These are phyloP conservation scores for Beaufortia kweichowensis DNA, from an alignment of 2,113 vertebrate species.

Conservation along the genomic window DNA sequence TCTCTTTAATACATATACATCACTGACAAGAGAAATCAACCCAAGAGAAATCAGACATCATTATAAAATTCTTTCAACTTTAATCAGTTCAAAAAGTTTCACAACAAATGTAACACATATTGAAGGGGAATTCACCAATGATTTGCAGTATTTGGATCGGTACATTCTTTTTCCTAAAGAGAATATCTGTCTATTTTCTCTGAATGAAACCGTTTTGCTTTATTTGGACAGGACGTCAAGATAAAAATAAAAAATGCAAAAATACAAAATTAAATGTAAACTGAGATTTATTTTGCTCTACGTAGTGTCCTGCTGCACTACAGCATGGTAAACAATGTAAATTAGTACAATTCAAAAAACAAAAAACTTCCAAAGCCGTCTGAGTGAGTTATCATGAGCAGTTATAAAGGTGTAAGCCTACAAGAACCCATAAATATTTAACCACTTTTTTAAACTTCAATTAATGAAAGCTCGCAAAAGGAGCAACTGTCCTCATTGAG, in stretches of 20 bases:
- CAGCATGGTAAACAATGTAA: slow-evolving; percentile 98
- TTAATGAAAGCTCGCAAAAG: slow-evolving; percentile 98
- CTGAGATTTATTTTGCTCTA: slow-evolving; percentile 95
- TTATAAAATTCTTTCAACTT: slow-evolving; percentile 79
- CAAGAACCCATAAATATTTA: slow-evolving; percentile 99
- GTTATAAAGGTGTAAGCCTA: slow-evolving; percentile 98
- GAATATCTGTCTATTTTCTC: slow-evolving; percentile 64
- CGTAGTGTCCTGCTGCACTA: slow-evolving; percentile 98
- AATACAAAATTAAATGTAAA: slow-evolving; percentile 94
- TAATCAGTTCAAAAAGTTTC: slow-evolving; percentile 81
- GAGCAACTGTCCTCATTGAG: slow-evolving; percentile 99
- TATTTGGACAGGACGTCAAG: slow-evolving; percentile 68
- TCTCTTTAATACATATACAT: no score
- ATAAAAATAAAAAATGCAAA: slow-evolving; percentile 69
- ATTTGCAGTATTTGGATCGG: slow-evolving; percentile 69
- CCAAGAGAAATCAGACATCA: slow-evolving; percentile 43
- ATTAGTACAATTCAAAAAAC: slow-evolving; percentile 89
- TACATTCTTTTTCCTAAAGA: slow-evolving; percentile 73
- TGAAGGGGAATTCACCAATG: slow-evolving; percentile 68
- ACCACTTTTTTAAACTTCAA: slow-evolving; percentile 88
- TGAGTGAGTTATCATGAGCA: slow-evolving; percentile 86
- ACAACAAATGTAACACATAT: slow-evolving; percentile 79
- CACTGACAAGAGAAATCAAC: slow-evolving; percentile 4
- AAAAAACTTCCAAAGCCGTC: slow-evolving; percentile 90
- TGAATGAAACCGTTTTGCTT: slow-evolving; percentile 62